phyloP scores from a whole-genome alignment of 1,140 invertebrate genomes.

The Daktulosphaira vitifoliae region DNA sequence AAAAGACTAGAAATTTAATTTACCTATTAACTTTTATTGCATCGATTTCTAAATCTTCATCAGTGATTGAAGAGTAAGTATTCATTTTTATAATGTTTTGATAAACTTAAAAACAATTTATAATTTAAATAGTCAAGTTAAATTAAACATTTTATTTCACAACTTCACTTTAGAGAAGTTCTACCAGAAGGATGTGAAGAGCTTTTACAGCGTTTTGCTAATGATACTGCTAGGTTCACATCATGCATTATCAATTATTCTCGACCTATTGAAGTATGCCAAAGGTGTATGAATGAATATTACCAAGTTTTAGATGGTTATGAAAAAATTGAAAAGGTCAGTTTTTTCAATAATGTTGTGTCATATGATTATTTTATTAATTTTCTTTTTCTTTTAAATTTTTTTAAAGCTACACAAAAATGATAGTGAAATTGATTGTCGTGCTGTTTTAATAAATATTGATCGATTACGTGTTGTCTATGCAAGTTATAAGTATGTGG shows the following conservation, averaged over 20 bases:
- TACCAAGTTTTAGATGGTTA: conserved; percentile 21
- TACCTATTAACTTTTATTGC: too few relatives aligned
- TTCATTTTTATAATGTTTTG: too few relatives aligned
- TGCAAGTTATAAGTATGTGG: conserved; percentile 36
- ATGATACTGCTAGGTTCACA: conserved; percentile 36
- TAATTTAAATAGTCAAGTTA: too few relatives aligned
- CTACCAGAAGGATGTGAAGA: conserved; percentile 34
- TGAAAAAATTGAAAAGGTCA: conserved; percentile 28
- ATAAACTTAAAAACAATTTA: too few relatives aligned
- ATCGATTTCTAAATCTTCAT: too few relatives aligned
- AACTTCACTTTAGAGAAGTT: not conserved
- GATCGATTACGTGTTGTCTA: conserved; percentile 37
- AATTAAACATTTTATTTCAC: too few relatives aligned
- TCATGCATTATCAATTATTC: conserved; percentile 35
- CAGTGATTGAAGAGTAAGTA: too few relatives aligned
- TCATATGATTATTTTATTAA: not conserved
- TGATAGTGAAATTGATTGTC: conserved; percentile 35
- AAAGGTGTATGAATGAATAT: conserved; percentile 34
- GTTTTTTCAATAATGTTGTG: not conserved
- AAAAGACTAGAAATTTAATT: too few relatives aligned
- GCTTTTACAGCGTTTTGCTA: conserved; percentile 35
- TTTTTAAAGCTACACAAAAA: conserved; percentile 2
- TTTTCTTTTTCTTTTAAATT: not conserved
- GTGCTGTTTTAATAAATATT: conserved; percentile 37
- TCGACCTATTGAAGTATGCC: conserved; percentile 36